These are phyloP conservation scores for Noctilio leporinus DNA, from an alignment of 2,113 vertebrate genomes.

Conservation along the genomic window DNA sequence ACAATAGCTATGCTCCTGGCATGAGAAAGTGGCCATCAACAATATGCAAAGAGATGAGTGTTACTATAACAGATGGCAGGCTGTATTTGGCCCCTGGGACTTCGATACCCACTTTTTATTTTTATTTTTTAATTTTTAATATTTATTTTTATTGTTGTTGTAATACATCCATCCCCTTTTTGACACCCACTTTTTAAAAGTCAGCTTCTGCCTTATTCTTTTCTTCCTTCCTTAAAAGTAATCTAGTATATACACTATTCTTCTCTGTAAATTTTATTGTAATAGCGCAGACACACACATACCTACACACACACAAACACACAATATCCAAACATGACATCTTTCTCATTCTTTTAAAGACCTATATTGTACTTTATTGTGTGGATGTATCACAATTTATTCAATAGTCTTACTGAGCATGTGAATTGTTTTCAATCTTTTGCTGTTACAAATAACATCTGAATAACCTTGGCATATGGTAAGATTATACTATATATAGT, in stretches of 20 bases:
- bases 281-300: background rate
- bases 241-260: background rate
- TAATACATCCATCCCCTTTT: too few relatives aligned
- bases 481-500: background rate
- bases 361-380: background rate
- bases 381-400: background rate
- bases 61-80: background rate
- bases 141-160: too few relatives aligned
- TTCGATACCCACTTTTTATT: too few relatives aligned
- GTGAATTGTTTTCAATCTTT: slow-evolving; percentile 7
- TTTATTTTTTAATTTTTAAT: too few relatives aligned
- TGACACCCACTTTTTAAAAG: too few relatives aligned
- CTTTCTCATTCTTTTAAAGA: background rate
- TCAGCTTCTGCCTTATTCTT: background rate
- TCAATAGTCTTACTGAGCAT: background rate
- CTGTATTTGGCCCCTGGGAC: background rate
- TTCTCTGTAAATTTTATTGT: background rate
- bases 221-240: background rate
- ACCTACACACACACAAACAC: background rate
- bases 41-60: background rate
- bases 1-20: background rate
- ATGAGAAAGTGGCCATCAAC: background rate
- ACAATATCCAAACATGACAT: background rate
- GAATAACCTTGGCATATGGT: background rate
- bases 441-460: background rate